Conservation (phyloP, 1,140 invertebrate genomes). For the Melipona quadrifasciata region DNA sequence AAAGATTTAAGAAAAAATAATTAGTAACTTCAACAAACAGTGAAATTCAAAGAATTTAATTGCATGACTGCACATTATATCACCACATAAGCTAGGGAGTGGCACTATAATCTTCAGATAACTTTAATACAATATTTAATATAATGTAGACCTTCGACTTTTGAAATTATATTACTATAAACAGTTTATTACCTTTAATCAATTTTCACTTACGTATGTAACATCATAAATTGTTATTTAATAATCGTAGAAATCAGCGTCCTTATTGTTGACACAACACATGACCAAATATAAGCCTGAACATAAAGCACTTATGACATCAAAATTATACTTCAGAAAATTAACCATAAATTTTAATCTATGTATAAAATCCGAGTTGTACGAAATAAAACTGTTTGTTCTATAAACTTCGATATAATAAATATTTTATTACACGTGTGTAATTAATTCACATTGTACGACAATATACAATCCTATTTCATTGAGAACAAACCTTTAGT, state of each 20-base stretch:
- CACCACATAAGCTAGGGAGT: constrained; percentile 8
- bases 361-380: background rate
- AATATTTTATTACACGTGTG: background rate
- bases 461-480: background rate
- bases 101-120: constrained; percentile 4
- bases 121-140: background rate
- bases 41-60: background rate
- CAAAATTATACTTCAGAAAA: background rate
- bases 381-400: background rate
- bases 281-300: background rate
- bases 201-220: background rate
- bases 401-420: background rate
- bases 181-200: constrained; percentile 13
- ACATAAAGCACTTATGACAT: background rate
- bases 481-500: background rate
- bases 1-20: background rate
- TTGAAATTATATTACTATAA: background rate
- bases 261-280: background rate
- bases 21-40: background rate
- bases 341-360: background rate
- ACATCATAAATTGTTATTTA: constrained; percentile 3
- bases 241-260: background rate
- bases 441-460: background rate
- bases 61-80: background rate
- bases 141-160: background rate